These are phyloP conservation scores for Microtus obscurus DNA, from an alignment of 2,797 vertebrate species.

Conservation along the genomic window DNA sequence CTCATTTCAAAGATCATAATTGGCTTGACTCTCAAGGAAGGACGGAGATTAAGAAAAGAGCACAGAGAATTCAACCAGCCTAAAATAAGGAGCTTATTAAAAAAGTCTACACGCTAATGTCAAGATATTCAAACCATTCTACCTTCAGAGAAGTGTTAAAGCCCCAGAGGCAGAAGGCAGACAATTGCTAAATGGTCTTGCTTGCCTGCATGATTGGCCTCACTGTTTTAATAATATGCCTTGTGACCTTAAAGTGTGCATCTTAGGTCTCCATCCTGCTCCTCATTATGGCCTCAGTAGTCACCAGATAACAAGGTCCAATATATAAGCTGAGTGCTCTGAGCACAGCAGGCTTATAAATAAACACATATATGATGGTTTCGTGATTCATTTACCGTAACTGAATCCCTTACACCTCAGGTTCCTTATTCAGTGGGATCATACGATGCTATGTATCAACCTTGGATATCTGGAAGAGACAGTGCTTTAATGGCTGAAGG, in stretches of 20 bases:
- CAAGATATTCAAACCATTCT: conserved; percentile 4
- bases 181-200: background rate
- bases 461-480: background rate
- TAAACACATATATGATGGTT: background rate
- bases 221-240: conserved; percentile 45
- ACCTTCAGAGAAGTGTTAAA: background rate
- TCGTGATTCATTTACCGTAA: conserved; percentile 37
- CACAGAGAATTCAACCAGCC: background rate
- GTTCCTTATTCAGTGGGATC: background rate
- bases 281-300: background rate
- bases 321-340: background rate
- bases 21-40: conserved; percentile 27
- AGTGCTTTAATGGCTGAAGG: background rate
- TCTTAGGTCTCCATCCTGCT: background rate
- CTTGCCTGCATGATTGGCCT: background rate
- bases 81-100: conserved; percentile 8
- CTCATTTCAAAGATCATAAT: background rate
- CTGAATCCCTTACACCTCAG: background rate
- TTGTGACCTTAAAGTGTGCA: background rate
- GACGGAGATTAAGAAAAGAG: background rate
- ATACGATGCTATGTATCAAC: background rate
- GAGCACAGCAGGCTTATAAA: conserved; percentile 22
- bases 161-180: background rate
- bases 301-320: conserved; percentile 14
- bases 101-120: background rate